Evolutionary conservation across 2,888 invertebrate genomes (phyloP).

Genomic region (Corbicula japonica): DNA sequence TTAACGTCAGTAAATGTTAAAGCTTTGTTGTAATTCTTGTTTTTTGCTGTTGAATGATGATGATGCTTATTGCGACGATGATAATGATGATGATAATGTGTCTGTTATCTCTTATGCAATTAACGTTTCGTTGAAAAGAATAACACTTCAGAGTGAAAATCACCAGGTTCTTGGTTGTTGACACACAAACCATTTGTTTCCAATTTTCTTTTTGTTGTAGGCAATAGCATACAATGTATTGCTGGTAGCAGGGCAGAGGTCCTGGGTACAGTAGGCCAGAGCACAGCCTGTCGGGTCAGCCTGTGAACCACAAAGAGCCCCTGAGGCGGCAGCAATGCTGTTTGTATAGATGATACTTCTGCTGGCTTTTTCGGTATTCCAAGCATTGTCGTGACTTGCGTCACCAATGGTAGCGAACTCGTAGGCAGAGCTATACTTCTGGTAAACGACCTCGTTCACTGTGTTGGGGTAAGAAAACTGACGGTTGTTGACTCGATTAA

Average conservation of each 20-base stretch:
- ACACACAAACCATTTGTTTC: slow-evolving; percentile 55
- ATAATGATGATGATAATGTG: too few relatives aligned
- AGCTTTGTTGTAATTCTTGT: too few relatives aligned
- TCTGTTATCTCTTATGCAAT: too few relatives aligned
- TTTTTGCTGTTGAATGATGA: too few relatives aligned
- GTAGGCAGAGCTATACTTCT: slow-evolving; percentile 1
- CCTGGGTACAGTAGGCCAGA: slow-evolving; percentile 39
- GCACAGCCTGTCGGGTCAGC: slow-evolving; percentile 51
- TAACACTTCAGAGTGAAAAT: too few relatives aligned
- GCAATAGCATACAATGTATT: slow-evolving; percentile 6
- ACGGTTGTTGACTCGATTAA: slow-evolving; percentile 48
- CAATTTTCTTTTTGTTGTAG: slow-evolving; percentile 42
- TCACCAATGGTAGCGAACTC: slow-evolving; percentile 45
- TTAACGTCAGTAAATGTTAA: too few relatives aligned
- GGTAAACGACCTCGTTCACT: slow-evolving; percentile 33
- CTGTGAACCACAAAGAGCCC: slow-evolving; percentile 33
- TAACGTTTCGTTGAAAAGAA: too few relatives aligned
- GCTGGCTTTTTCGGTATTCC: too few relatives aligned
- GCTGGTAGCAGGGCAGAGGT: slow-evolving; percentile 23
- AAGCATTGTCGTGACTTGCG: slow-evolving; percentile 19
- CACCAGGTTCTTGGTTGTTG: too few relatives aligned
- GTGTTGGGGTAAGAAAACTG: slow-evolving; percentile 53
- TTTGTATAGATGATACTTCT: too few relatives aligned
- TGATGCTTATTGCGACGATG: too few relatives aligned
- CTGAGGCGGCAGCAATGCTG: slow-evolving; percentile 31